phyloP scores from a whole-genome alignment of 2,888 invertebrate genomes.

The Brenthis hecate region DNA sequence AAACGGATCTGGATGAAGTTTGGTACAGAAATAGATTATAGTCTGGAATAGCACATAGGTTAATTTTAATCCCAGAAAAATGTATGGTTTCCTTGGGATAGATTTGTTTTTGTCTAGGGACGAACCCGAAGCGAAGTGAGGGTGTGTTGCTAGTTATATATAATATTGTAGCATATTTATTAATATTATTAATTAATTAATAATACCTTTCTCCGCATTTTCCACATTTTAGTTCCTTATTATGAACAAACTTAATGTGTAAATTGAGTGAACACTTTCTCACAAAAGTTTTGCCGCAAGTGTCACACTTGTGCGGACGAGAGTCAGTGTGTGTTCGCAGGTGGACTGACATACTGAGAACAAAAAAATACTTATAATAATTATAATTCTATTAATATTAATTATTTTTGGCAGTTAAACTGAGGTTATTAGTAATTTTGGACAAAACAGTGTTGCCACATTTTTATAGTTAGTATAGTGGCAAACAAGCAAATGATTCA shows the following conservation, averaged over 20 bases:
- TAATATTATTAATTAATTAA: background rate
- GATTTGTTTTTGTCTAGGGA: too few relatives aligned
- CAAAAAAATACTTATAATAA: background rate
- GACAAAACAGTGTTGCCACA: too few relatives aligned
- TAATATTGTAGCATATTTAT: background rate
- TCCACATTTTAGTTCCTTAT: slow-evolving; percentile 30
- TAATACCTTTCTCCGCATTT: slow-evolving; percentile 18
- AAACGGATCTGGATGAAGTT: too few relatives aligned
- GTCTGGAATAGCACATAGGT: too few relatives aligned
- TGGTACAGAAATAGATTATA: too few relatives aligned
- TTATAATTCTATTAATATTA: background rate
- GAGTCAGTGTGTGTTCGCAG: slow-evolving; percentile 3
- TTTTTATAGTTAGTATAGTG: too few relatives aligned
- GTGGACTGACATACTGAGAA: slow-evolving; percentile 16
- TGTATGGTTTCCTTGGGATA: too few relatives aligned
- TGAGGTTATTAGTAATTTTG: too few relatives aligned
- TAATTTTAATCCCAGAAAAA: too few relatives aligned
- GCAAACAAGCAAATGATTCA: too few relatives aligned
- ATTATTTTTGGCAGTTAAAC: background rate
- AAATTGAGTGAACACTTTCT: slow-evolving; percentile 40
- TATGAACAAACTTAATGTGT: slow-evolving; percentile 37
- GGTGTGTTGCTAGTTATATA: too few relatives aligned
- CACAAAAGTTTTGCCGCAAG: slow-evolving; percentile 40
- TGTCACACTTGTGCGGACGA: background rate
- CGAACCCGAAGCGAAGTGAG: too few relatives aligned